phyloP scores from a whole-genome alignment of 2,113 vertebrate species.

The Ceuthmochares aereus region DNA sequence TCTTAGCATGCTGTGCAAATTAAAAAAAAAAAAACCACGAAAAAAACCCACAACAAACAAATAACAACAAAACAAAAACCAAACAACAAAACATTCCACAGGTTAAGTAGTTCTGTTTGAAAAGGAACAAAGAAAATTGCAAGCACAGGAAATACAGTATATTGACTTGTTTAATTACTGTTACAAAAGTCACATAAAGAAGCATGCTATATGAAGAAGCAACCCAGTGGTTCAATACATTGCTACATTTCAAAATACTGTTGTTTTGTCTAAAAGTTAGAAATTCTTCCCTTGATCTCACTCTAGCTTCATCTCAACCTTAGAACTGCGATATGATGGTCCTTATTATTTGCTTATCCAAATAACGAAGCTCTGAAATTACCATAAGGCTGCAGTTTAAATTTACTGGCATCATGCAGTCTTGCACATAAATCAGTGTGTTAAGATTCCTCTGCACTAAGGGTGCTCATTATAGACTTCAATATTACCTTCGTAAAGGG shows the following conservation, averaged over 20 bases:
- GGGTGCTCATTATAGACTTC: not conserved
- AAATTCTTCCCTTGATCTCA: not conserved
- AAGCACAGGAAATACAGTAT: not conserved
- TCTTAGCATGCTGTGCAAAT: not conserved
- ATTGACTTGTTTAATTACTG: not conserved
- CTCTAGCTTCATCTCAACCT: not conserved
- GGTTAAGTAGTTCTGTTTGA: not conserved
- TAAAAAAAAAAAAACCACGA: not conserved
- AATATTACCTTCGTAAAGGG: constrained; percentile 92
- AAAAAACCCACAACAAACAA: too few relatives aligned
- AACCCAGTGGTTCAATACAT: not conserved
- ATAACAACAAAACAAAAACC: not conserved
- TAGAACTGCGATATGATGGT: not conserved
- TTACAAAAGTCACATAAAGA: not conserved
- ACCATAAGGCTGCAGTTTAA: not conserved
- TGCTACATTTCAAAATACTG: not conserved
- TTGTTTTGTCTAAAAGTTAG: not conserved
- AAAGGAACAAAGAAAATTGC: not conserved
- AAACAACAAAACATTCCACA: not conserved
- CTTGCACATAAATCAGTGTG: not conserved
- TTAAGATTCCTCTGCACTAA: not conserved
- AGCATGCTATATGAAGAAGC: not conserved
- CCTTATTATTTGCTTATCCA: not conserved
- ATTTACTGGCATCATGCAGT: not conserved
- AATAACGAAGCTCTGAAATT: not conserved